Evolutionary conservation across 2,113 vertebrate genomes (phyloP).

Genomic region (Micronycteris hirsuta): DNA sequence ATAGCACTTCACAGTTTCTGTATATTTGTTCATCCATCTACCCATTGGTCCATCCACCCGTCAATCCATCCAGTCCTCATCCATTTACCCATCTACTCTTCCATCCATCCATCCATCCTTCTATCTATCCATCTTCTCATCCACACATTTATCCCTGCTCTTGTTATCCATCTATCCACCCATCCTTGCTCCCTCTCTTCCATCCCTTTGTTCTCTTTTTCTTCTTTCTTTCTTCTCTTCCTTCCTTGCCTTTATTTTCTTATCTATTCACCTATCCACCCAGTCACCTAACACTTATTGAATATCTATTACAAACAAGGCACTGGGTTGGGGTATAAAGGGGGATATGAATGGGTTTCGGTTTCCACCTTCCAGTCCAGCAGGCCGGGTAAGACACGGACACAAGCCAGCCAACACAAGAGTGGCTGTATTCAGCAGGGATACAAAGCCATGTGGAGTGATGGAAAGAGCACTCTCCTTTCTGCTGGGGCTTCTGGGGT

Average conservation of each 20-base stretch:
- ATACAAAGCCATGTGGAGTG: background rate
- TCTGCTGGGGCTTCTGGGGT: background rate
- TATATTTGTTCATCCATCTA: too few species aligned
- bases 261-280: background rate
- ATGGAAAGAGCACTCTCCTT: background rate
- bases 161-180: background rate
- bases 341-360: background rate
- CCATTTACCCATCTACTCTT: background rate
- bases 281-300: background rate
- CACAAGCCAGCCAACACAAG: background rate
- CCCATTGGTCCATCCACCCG: background rate
- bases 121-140: background rate
- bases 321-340: background rate
- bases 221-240: background rate
- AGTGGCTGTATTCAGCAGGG: rapidly evolving
- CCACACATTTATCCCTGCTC: background rate
- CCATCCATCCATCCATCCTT: background rate
- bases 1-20: background rate
- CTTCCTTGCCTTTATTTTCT: background rate
- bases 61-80: background rate
- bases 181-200: background rate
- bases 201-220: too few species aligned
- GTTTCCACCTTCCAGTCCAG: background rate
- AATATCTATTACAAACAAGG: background rate
- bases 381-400: background rate